Evolutionary conservation across 1,140 invertebrate species (phyloP), one percentile per base, ranked within the genome.

Genomic region (Euglossa dilemma): DNA sequence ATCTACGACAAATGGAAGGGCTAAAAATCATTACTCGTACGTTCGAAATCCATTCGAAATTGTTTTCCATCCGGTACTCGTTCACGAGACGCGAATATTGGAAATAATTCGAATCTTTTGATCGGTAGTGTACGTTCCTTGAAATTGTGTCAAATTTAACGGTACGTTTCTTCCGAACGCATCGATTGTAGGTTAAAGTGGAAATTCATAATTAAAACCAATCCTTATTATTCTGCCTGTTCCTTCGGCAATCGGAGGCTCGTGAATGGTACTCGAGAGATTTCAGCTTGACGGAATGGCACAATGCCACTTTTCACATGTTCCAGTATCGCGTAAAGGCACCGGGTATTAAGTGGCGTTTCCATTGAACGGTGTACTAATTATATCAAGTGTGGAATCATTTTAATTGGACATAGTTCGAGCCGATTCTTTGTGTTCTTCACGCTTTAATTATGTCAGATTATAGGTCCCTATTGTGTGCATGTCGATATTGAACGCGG

Each of bases 131-230:
- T 6, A 25, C 0, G 16, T 45, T 9, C 8, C 2, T 0, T 16
- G 3, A 20, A 78, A 67, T n/a, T 20, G 50, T 25, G 63, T 67
- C 20, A 66, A 56, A 20, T 78, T 79, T 45, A 80, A 80, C 6
- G 50, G 23, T 72, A 25, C n/a, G 28, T 28, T 54, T 57, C 56
- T 75, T 63, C 12, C 20, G 25, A 18, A 20, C 16, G 12, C 9
- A 57, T 75, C 52, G 50, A 83, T 64, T 28, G 47, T 25, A 54
- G 28, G 14, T n/a, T 36, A 80, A 73, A 72, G 57, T 64, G 59
- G 70, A 73, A 64, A 73, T 25, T 73, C 45, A n/a, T 80, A 71
- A 80, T 80, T 80, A 73, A 73, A 80, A 73, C 23, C 59, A 47
- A 73, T 80, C 45, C 69, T 73, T 80, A 64, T 80, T 50, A 64